A percentile compares a stretch with the other conserved stretches of the same genome.
phyloP scores from a whole-genome alignment of 2,113 vertebrate genomes.

The Oreotragus oreotragus region DNA sequence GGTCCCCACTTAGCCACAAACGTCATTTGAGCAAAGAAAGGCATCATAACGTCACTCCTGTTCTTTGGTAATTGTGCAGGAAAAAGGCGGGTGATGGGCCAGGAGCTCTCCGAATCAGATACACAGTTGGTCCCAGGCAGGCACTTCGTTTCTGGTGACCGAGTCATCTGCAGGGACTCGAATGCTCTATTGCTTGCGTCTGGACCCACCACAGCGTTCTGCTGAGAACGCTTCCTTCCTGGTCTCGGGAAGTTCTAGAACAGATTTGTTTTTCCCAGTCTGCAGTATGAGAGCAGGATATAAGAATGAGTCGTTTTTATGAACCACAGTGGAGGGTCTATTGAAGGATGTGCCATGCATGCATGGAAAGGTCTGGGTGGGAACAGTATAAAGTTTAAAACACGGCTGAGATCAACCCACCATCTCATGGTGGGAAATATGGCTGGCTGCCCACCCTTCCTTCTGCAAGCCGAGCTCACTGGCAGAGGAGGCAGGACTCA shows the following conservation, averaged over 20 bases:
- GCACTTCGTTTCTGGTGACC: fast-evolving
- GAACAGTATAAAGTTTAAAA: conserved; percentile 1
- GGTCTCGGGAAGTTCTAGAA: neutral
- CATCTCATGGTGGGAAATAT: neutral
- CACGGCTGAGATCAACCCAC: neutral
- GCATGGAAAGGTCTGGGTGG: neutral
- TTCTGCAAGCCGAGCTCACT: neutral
- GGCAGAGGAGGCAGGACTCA: neutral
- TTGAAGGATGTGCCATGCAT: neutral
- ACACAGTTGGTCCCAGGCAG: too few species aligned
- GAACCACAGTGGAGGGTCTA: neutral
- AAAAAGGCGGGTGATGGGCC: neutral
- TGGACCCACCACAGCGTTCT: neutral
- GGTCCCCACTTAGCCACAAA: neutral
- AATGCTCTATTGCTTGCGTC: fast-evolving
- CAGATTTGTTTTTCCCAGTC: neutral
- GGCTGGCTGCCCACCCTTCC: neutral
- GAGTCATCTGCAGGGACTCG: fast-evolving
- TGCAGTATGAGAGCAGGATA: neutral
- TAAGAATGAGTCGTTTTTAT: neutral
- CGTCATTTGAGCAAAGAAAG: neutral
- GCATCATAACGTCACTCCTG: neutral
- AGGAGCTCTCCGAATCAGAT: neutral
- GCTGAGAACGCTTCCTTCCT: neutral
- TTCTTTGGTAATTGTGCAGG: neutral